Percentiles rank a stretch among this genome's conserved stretches.
phyloP scores from a whole-genome alignment of 2,113 vertebrate species.

The Spea multiplicata region DNA sequence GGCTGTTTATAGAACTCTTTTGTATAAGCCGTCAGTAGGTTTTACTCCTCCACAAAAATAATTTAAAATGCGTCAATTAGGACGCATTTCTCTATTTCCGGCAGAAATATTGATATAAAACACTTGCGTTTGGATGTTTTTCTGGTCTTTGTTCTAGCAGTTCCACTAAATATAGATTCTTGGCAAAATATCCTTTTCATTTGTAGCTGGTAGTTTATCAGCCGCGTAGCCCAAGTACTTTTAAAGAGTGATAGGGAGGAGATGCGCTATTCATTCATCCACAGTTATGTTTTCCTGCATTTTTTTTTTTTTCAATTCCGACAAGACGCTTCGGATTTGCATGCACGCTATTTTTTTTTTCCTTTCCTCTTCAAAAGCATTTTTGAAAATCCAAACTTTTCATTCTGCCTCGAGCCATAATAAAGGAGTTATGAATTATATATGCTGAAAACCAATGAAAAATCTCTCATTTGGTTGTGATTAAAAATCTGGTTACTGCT shows the following conservation, averaged over 20 bases:
- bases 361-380: constrained; percentile 14
- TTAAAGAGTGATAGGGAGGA: constrained; percentile 5
- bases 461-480: constrained; percentile 48
- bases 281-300: constrained; percentile 13
- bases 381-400: constrained; percentile 47
- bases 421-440: constrained; percentile 49
- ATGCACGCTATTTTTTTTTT: constrained; percentile 9
- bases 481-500: constrained; percentile 44
- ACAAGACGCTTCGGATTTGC: constrained; percentile 23
- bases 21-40: constrained; percentile 5
- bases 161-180: neutral
- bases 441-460: constrained; percentile 40
- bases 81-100: constrained; percentile 1
- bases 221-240: neutral
- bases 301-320: constrained; percentile 13
- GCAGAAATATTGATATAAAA: constrained; percentile 12
- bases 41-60: neutral
- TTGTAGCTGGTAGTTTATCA: constrained; percentile 5
- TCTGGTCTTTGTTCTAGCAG: too few species aligned
- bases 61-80: constrained; percentile 22
- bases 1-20: constrained; percentile 23
- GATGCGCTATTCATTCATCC: neutral
- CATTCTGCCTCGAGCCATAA: constrained; percentile 33
- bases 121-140: too few species aligned
- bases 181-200: neutral